phyloP scores from a whole-genome alignment of 2,113 vertebrate genomes.

The Picathartes gymnocephalus region DNA sequence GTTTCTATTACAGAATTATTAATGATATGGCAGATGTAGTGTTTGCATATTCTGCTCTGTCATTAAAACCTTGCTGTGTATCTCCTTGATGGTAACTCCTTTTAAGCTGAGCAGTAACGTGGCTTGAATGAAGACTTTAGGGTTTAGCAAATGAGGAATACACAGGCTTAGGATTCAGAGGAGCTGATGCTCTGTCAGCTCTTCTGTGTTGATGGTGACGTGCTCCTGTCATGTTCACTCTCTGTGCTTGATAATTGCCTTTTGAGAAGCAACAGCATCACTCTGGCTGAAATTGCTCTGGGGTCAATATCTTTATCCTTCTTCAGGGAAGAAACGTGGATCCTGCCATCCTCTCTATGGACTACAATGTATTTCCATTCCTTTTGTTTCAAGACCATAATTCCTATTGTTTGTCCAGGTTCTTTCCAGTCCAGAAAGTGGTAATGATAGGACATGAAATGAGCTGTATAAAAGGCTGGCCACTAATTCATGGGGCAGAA shows the following conservation, averaged over 20 bases:
- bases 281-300: neutral
- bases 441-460: neutral
- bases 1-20: neutral
- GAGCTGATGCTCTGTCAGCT: neutral
- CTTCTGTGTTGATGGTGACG: neutral
- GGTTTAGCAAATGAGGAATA: neutral
- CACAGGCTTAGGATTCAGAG: neutral
- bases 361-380: neutral
- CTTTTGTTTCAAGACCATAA: neutral
- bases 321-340: neutral
- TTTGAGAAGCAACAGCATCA: neutral
- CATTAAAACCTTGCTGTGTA: neutral
- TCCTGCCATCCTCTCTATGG: neutral
- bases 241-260: neutral
- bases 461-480: neutral
- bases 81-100: neutral
- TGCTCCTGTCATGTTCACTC: constrained; percentile 2
- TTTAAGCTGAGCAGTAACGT: neutral
- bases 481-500: neutral
- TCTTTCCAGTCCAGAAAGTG: neutral
- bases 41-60: neutral
- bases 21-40: neutral
- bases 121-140: neutral
- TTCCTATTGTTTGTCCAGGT: neutral
- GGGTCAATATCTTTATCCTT: neutral